Base-by-base conservation (phyloP, 2,888 invertebrate genomes). In the Drosophila villosipedis region DNA sequence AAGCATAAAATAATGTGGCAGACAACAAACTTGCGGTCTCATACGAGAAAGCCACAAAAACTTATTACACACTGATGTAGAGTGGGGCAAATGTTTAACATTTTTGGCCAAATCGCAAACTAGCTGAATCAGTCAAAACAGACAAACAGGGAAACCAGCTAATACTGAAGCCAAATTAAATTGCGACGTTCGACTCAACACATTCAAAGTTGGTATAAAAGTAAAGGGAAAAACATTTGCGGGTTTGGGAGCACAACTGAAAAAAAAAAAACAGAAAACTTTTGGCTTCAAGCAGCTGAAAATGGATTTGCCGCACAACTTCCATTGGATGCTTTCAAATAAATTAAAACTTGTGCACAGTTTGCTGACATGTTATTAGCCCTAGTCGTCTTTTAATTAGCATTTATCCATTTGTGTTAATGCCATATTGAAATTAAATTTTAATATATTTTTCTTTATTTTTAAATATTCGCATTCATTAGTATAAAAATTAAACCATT, bases 1-100 rank as follows among this genome's bases (percentile, higher is more conserved):
- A 58, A 68, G 91, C 86, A 89, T 83, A 78, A 85, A 76, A 74
- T 83, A 69, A 83, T 83, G 87, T 72, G 87, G 84, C 66, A 25
- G 54, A 58, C 71, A 79, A 58, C 71, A 75, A 67, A 68, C 68
- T 78, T 82, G 84, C 35, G 78, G 81, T 30, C 67, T 43, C 37
- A 39, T 31, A 10, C n/a, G 33, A 68, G 16, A 47, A 60, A 68
- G 43, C 91, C 78, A n/a, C 89, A 86, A 68, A 72, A 80, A 80
- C 73, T 88, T 78, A 76, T 73, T 79, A 62, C 67, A 37, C 74
- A 66, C 61, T 61, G 61, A 55, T 55, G 47, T 22, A 4, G 43
- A 4, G 43, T 33, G 25, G 19, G 54, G 60, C 33, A 50, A 54
- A 68, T 63, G 37, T 50, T 52, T 1, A 71, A 31, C 41, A 63